Conservation (phyloP, 2,888 invertebrate species). For the Drepana falcataria region DNA sequence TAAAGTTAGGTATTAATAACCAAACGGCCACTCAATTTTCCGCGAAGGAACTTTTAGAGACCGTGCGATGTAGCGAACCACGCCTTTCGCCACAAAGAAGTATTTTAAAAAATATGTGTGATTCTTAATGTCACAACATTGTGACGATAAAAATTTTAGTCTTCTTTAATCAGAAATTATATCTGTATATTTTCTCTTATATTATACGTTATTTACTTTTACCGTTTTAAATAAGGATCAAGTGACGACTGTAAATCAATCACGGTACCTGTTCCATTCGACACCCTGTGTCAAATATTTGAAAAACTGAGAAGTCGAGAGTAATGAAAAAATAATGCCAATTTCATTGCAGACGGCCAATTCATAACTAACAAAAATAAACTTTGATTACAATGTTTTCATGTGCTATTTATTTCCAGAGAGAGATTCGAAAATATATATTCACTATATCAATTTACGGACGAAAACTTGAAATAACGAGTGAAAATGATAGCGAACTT, state of each 20-base stretch:
- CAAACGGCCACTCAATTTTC: slow-evolving; percentile 24
- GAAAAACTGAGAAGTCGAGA: background rate
- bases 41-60: slow-evolving; percentile 11
- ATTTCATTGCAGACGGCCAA: background rate
- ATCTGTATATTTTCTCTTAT: too few species aligned
- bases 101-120: slow-evolving; percentile 25
- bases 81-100: slow-evolving; percentile 25
- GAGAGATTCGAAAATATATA: background rate
- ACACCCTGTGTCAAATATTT: background rate
- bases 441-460: background rate
- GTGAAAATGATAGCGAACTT: slow-evolving; percentile 11
- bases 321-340: background rate
- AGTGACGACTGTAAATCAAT: background rate
- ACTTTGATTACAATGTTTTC: too few species aligned
- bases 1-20: slow-evolving; percentile 11
- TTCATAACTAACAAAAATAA: too few species aligned
- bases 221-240: too few species aligned
- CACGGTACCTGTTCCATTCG: background rate
- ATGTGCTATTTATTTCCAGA: too few species aligned
- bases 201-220: too few species aligned
- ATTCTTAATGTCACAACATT: slow-evolving; percentile 16
- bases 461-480: slow-evolving; percentile 10
- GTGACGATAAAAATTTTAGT: slow-evolving; percentile 4
- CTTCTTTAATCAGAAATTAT: too few species aligned
- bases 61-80: slow-evolving; percentile 13